Base-by-base conservation (phyloP, 30 jellyfish, hydroid and myxozoan species). In the Mastigias papua region DNA sequence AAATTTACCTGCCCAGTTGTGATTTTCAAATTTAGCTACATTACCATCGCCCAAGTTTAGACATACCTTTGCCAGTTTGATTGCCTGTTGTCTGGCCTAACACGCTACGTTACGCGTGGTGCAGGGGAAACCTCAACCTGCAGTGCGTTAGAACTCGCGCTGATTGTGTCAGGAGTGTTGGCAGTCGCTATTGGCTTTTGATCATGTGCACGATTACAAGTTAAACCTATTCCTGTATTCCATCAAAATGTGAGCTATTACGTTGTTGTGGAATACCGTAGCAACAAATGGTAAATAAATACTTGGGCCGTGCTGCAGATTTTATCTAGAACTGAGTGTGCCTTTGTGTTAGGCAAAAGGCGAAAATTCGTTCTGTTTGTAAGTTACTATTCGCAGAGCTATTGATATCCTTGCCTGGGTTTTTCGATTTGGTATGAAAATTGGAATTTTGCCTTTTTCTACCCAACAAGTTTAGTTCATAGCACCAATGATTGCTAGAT, bases 111-210 rank as follows among this genome's bases (percentile, higher is more conserved):
- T 21, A 76, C 51, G 22, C 81, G 62, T 37, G 64, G 65, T 33
- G 82, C 82, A 71, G 82, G 82, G 82, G 67, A 71, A 71, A 33
- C 66, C 82, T 71, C 82, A 6, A 21, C 66, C 82, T 10, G 66
- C 57, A 4, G 13, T 42, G 7, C 13, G 54, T 42, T 4, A 42
- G 54, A 15, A 8, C 13, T 42, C 54, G 54, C 54, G 54, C 54
- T 15, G 13, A 4, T 8, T 4, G 54, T 15, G 54, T 42, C 54
- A 8, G 54, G 54, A 42, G 13, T 42, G 54, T 15, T 8, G 7
- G 7, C 13, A 42, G 13, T 42, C 54, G 54, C 13, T 42, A 4
- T 42, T 42, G 0, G 13, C 54, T 42, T 8, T 42, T 42, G 54
- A 42, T 42, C 13, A 42, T 42, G 7, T 42, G 54, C 7, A 4